Evolutionary conservation across 1,140 invertebrate species (phyloP), one percentile per base, ranked within the genome.

Genomic region (Conus ventricosus): DNA sequence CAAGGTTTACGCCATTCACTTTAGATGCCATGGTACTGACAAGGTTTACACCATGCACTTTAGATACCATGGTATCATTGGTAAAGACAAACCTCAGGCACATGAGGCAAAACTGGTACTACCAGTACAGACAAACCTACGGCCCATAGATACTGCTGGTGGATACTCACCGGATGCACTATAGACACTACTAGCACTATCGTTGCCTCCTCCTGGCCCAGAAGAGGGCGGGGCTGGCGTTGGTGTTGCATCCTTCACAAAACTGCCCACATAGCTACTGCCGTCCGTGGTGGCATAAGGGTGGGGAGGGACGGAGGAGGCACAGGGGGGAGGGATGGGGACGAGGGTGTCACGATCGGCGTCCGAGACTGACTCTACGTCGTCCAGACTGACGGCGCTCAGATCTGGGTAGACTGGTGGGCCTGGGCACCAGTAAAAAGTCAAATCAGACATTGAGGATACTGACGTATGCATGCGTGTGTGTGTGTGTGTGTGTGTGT

Each of bases 131-230:
- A 39, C 39, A 39, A 39, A 39, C 39, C 39, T 39, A 39, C 39
- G 3, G 39, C 39, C 39, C 39, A 39, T 39, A 39, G 39, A 39
- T 39, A 39, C 39, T 39, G 39, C 39, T 39, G 39, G 39, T 39
- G 39, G 39, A 39, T 53, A 94, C 94, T 96, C 96, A 97, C 97
- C 97, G 95, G 97, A 97, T 90, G 97, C 97, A 95, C 97, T 97
- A 90, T 97, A 96, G 84, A 97, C 96, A 93, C 97, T 97, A 91
- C 97, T 97, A 91, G 97, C 97, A 90, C 94, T 94, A 27, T 93
- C 93, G 88, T 93, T 93, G 15, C 92, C 91, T 57, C 91, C 91
- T n/a, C 67, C 67, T n/a, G 6, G 89, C 90, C 13, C 85, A 88
- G 25, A 84, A 88, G 23, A 87, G 60, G 5, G 78, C 20, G 85